Percentiles rank a stretch among this genome's conserved stretches.
phyloP scores from a whole-genome alignment of 2,113 vertebrate species.

The Orientallactaga bullata region DNA sequence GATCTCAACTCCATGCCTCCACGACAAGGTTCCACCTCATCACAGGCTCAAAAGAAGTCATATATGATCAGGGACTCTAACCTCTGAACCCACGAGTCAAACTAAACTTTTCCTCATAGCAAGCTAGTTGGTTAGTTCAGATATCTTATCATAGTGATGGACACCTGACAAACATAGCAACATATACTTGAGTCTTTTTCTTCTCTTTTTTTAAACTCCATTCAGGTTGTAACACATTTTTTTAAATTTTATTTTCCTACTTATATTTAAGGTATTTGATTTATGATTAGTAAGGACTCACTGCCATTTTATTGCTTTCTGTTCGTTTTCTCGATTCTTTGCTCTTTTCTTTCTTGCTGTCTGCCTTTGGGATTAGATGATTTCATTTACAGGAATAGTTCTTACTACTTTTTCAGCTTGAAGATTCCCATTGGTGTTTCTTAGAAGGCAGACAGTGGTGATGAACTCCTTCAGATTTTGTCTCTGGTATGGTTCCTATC shows the following conservation, averaged over 20 bases:
- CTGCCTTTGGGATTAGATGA: not conserved
- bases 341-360: not conserved
- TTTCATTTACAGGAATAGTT: not conserved
- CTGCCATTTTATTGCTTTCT: slow-evolving; percentile 12
- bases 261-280: not conserved
- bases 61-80: not conserved
- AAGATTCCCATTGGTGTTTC: slow-evolving; percentile 15
- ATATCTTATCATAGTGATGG: not conserved
- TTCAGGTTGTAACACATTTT: not conserved
- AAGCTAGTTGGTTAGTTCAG: not conserved
- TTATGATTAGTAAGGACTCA: not conserved
- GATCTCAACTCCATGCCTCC: not conserved
- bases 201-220: not conserved
- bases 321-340: not conserved
- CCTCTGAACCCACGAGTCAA: not conserved
- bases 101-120: not conserved
- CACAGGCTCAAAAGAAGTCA: not conserved
- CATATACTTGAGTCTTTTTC: not conserved
- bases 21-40: not conserved
- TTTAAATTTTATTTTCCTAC: no score
- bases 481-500: not conserved
- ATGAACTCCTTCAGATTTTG: not conserved
- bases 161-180: not conserved
- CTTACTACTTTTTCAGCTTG: not conserved
- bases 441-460: not conserved